Conservation (phyloP, 2,888 invertebrate genomes). For the Dicyrtoma fusca region DNA sequence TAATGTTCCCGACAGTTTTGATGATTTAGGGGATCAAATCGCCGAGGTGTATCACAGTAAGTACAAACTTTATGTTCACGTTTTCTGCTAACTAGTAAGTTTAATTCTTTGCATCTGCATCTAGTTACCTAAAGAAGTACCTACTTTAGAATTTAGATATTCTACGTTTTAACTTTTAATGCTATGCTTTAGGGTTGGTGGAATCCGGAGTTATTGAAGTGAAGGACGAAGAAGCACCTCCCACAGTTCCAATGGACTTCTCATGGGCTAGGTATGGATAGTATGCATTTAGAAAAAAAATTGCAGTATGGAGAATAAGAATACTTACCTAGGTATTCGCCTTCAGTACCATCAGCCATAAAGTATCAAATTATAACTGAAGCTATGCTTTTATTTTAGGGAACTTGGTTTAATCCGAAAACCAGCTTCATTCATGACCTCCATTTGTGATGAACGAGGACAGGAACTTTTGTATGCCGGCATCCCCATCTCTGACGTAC, state of each 20-base stretch:
- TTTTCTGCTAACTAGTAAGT: too few relatives aligned
- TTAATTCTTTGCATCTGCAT: too few relatives aligned
- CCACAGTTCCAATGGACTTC: slow-evolving; percentile 99
- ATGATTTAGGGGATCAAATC: slow-evolving; percentile 81
- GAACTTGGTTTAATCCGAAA: slow-evolving; percentile 97
- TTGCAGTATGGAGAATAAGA: background rate
- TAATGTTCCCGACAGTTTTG: slow-evolving; percentile 89
- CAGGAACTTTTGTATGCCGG: slow-evolving; percentile 97
- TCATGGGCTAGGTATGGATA: slow-evolving; percentile 81
- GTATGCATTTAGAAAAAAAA: background rate
- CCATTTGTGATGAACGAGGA: slow-evolving; percentile 98
- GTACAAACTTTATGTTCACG: too few relatives aligned
- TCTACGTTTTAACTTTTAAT: too few relatives aligned
- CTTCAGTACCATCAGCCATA: background rate
- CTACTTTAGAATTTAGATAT: too few relatives aligned
- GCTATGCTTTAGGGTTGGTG: slow-evolving; percentile 69
- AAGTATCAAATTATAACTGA: background rate
- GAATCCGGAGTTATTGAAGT: slow-evolving; percentile 81
- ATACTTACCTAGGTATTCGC: background rate
- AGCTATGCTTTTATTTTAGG: slow-evolving; percentile 60
- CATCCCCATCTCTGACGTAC: slow-evolving; percentile 71
- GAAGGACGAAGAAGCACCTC: slow-evolving; percentile 90
- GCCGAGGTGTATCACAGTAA: slow-evolving; percentile 69
- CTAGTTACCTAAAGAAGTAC: too few relatives aligned
- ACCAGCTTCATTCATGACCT: slow-evolving; percentile 99